Conservation (phyloP, 2,797 vertebrate genomes). For the Denticeps clupeoides region DNA sequence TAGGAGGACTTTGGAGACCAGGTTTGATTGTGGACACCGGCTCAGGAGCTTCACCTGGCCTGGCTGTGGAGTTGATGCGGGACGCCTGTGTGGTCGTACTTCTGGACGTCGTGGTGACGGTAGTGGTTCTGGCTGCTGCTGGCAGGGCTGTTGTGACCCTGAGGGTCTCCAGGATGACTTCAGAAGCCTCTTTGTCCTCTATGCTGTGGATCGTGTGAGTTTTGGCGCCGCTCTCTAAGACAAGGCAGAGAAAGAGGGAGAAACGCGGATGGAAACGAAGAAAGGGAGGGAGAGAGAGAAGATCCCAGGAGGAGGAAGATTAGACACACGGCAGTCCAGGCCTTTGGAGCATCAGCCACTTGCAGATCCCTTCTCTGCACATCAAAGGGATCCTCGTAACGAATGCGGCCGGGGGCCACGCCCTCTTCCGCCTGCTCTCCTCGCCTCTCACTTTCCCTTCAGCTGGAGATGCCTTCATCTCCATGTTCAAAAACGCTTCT, state of each 20-base stretch:
- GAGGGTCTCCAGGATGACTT: slow-evolving; percentile 42
- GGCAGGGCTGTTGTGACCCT: slow-evolving; percentile 27
- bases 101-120: slow-evolving; percentile 28
- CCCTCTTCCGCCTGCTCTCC: slow-evolving; percentile 4
- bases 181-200: slow-evolving; percentile 45
- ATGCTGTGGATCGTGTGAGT: slow-evolving; percentile 45
- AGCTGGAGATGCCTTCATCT: too few relatives aligned
- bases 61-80: slow-evolving; percentile 19
- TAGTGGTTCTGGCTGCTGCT: slow-evolving; percentile 12
- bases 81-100: slow-evolving; percentile 15
- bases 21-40: slow-evolving; percentile 39
- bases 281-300: background rate
- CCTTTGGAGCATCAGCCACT: slow-evolving; percentile 14
- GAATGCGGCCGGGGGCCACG: slow-evolving; percentile 17
- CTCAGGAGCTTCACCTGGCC: slow-evolving; percentile 24
- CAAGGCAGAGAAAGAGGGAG: background rate
- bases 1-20: slow-evolving; percentile 35
- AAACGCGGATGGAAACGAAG: background rate
- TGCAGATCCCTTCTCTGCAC: slow-evolving; percentile 20
- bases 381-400: slow-evolving; percentile 27
- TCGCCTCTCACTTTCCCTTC: slow-evolving; percentile 1
- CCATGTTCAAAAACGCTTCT: too few relatives aligned
- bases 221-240: slow-evolving; percentile 58
- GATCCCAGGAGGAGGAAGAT: background rate
- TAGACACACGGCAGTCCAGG: background rate